Base-by-base conservation (phyloP, 1,140 invertebrate genomes). In the Plectus sambesii region DNA sequence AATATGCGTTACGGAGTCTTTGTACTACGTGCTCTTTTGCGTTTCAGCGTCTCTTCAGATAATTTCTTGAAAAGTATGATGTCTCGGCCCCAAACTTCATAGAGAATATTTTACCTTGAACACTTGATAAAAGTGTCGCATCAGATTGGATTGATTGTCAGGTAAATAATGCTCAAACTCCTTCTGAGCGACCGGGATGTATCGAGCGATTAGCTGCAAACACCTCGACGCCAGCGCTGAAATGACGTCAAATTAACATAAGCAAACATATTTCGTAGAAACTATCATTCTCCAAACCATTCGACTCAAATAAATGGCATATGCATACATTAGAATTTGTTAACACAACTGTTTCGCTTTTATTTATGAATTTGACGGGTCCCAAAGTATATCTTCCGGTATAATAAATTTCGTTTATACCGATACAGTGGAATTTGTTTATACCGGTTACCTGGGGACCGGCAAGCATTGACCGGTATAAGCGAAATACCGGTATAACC, bases 221-320 rank as follows among this genome's bases (percentile, higher is more conserved):
- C 76, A 89, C 53, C 92, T 77, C 5, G 85, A 86, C 0, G 88
- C 85, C 50, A 97, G 72, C 5, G 87, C 89, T 75, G 58, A 24
- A 65, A 65, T 8, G 42, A 38, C 19, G 26, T 6, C 22, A 53
- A 53, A 51, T 5, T 15, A 49, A 39, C 6, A 52, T 38, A 2
- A 38, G 17, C 12, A 52, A 44, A 23, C 43, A 40, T 24, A 23
- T 42, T 44, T 35, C 5, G 38, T 37, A 39, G 5, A 41, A 42
- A 35, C 12, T 24, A 42, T 44, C 26, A 49, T 46, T 12, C 37
- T 23, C 8, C 12, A 49, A 20, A 49, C 27, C 19, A 48, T 12
- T 15, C 12, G 6, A n/a, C n/a, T n/a, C n/a, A n/a, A n/a, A n/a
- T n/a, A n/a, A n/a, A n/a, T n/a, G n/a, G n/a, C n/a, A n/a, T n/a